These are phyloP conservation scores for Arenicola marina DNA, from an alignment of 2,888 invertebrate species.

Conservation along the genomic window DNA sequence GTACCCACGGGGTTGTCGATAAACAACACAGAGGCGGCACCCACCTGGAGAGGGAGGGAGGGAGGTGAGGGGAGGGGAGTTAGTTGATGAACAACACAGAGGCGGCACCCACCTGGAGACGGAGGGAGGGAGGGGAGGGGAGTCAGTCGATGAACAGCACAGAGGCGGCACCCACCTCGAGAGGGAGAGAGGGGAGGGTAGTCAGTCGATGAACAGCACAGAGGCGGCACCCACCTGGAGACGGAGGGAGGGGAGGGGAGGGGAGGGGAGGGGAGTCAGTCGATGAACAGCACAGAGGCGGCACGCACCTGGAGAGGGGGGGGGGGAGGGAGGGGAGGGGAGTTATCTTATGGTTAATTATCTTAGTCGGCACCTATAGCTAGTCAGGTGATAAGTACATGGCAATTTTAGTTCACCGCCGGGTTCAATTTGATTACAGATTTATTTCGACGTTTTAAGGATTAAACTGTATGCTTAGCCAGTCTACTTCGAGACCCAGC, in stretches of 20 bases:
- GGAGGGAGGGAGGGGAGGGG: no score
- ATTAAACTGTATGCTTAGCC: no score
- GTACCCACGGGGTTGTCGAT: slow-evolving; percentile 38
- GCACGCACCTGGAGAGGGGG: slow-evolving; percentile 34
- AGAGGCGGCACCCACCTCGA: slow-evolving; percentile 32
- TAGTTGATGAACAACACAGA: slow-evolving; percentile 34
- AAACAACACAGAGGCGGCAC: slow-evolving; percentile 32
- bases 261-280: slow-evolving; percentile 4
- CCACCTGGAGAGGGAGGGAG: no score
- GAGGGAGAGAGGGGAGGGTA: no score
- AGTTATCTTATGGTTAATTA: slow-evolving; percentile 19
- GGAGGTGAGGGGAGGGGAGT: no score
- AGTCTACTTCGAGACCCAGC: no score
- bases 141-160: slow-evolving; percentile 37
- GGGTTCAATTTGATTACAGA: no score
- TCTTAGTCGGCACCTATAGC: not conserved
- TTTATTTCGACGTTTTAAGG: no score
- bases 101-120: slow-evolving; percentile 33
- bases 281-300: slow-evolving; percentile 34
- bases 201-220: slow-evolving; percentile 33
- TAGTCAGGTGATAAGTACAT: not conserved
- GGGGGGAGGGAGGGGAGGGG: no score
- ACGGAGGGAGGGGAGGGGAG: no score
- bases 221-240: slow-evolving; percentile 33
- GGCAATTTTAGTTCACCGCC: not conserved